Percentiles rank a stretch among this genome's conserved stretches.
Evolutionary conservation across 1,140 invertebrate species (phyloP).

Genomic region (Ephestia elutella): DNA sequence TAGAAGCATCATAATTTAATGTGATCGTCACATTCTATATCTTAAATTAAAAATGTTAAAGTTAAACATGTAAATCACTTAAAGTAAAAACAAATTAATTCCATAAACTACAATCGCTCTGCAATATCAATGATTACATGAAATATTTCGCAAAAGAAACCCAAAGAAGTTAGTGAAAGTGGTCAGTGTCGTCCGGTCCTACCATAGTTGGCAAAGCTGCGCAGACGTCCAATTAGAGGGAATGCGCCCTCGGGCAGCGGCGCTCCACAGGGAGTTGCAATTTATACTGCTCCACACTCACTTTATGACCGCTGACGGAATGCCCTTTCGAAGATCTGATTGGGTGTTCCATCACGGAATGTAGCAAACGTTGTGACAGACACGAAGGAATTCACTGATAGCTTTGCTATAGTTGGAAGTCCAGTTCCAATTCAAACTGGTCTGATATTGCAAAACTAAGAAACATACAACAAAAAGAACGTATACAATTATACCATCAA

Average conservation of each 20-base stretch:
- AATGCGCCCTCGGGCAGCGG: conserved; percentile 45
- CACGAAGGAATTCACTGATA: not conserved
- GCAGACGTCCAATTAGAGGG: conserved; percentile 65
- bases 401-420: conserved; percentile 2
- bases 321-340: not conserved
- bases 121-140: not conserved
- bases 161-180: conserved; percentile 42
- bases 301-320: not conserved
- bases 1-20: no score
- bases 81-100: not conserved
- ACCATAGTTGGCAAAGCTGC: conserved; percentile 49
- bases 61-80: no score
- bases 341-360: conserved; percentile 2
- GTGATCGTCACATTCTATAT: no score
- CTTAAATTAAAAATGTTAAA: no score
- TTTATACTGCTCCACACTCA: conserved; percentile 12
- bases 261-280: conserved; percentile 42
- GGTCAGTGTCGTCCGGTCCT: conserved; percentile 37
- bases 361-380: not conserved
- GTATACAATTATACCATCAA: not conserved
- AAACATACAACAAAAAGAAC: no score
- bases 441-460: no score
- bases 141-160: conserved; percentile 5
- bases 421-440: conserved; percentile 9
- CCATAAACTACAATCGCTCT: not conserved